phyloP scores from a whole-genome alignment of 2,113 vertebrate genomes.

The Vanacampus margaritifer region DNA sequence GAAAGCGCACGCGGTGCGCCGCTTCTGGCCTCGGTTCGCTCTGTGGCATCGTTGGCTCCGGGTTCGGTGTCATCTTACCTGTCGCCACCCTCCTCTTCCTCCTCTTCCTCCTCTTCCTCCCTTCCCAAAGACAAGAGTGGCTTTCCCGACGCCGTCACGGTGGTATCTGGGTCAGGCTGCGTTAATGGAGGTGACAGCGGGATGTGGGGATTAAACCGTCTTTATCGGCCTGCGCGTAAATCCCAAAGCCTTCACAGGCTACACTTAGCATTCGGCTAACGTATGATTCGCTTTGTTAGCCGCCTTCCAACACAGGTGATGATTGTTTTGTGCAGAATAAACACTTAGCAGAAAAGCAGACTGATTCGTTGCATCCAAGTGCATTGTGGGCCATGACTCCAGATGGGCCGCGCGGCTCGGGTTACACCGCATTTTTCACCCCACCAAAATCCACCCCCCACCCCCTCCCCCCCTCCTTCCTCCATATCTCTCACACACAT shows the following conservation, averaged over 20 bases:
- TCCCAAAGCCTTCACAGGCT: conserved; percentile 60
- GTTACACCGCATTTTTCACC: conserved; percentile 74
- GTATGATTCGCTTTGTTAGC: conserved; percentile 66
- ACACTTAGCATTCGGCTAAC: conserved; percentile 61
- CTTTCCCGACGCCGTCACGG: conserved; percentile 7
- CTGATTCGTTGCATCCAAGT: conserved; percentile 62
- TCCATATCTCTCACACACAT: conserved; percentile 6
- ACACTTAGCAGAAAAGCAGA: conserved; percentile 45
- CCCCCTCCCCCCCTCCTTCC: conserved; percentile 35
- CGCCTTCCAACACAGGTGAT: not conserved
- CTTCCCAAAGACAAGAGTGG: conserved; percentile 30
- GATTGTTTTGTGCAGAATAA: conserved; percentile 51
- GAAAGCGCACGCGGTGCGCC: conserved; percentile 3
- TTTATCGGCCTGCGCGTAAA: conserved; percentile 75
- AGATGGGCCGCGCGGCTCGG: conserved; percentile 71
- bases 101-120: conserved; percentile 19
- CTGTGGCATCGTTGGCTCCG: conserved; percentile 59
- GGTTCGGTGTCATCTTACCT: conserved; percentile 65
- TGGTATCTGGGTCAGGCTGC: conserved; percentile 72
- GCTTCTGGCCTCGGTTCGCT: conserved; percentile 46
- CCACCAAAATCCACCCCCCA: conserved; percentile 26
- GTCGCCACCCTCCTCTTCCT: conserved; percentile 46
- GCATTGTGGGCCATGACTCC: conserved; percentile 77
- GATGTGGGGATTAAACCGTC: conserved; percentile 74
- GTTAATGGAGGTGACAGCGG: conserved; percentile 74